Base-by-base conservation (phyloP, 2,888 invertebrate genomes). In the Dicyrtoma fusca region DNA sequence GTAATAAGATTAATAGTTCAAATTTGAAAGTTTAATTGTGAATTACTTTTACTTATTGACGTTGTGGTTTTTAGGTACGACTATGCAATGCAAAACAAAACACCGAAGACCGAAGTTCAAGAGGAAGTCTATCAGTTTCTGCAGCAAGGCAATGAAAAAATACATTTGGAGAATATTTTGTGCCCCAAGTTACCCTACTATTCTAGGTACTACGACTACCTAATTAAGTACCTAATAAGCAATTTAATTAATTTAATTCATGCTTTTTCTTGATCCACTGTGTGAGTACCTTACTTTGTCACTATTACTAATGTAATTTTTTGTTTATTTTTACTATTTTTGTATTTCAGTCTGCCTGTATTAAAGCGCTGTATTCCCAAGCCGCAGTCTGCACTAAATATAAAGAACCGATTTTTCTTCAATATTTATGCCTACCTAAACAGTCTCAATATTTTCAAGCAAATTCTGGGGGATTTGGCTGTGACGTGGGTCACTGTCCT, bases 331-430 rank as follows among this genome's bases (percentile, higher is more conserved):
- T 62, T 57, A 14, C 49, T 63, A 45, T 26, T 17, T 65, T 57
- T 47, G 17, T 21, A 19, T 69, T 72, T 17, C 25, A 78, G 77
- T 79, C 75, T 73, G 21, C 62, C 94, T 3, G 87, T 97, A 42
- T 84, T 96, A 71, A 93, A 95, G 83, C 88, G 96, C 73, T 97
- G 97, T 84, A 89, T 96, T 79, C 96, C 96, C 5, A 88, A 88
- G 81, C 86, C 88, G 77, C 89, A 91, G 69, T 84, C 90, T 11
- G 87, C 8, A 34, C 8, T 34, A 34, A 34, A 34, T 34, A 34
- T 89, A 0, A 85, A 86, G 49, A 86, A 87, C 77, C 86, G 91
- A 26, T 86, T 90, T 10, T 13, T 70, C 6, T 74, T 83, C 74
- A 87, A 86, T 63, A 88, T 95, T 80, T 93, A 94, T 84, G 89